phyloP scores from a whole-genome alignment of 1,140 invertebrate genomes.

The Panagrolaimus sp. region DNA sequence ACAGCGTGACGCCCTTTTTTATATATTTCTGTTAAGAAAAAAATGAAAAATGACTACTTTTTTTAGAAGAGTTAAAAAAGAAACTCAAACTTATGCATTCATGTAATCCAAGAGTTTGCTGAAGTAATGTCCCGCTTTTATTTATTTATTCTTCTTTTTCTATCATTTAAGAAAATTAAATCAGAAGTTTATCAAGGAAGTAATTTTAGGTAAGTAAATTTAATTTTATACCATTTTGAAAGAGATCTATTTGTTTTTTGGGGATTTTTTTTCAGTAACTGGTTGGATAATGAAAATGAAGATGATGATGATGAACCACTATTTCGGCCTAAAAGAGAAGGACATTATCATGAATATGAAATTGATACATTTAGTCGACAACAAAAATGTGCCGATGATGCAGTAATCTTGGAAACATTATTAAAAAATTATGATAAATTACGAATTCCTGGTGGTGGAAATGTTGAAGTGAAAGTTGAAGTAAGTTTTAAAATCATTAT shows the following conservation, averaged over 20 bases:
- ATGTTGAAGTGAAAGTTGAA: conserved; percentile 53
- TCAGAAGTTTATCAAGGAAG: too few relatives aligned
- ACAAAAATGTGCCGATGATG: conserved; percentile 35
- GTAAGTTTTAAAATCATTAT: conserved; percentile 20
- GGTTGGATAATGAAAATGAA: neutral
- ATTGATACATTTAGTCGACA: neutral
- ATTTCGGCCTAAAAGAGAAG: neutral
- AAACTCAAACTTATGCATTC: too few relatives aligned
- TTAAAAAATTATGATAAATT: conserved; percentile 47
- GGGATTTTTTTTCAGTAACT: neutral
- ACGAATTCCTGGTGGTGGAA: conserved; percentile 51
- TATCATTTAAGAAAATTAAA: too few relatives aligned
- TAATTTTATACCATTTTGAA: neutral
- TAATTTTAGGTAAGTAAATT: neutral
- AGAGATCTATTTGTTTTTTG: too few relatives aligned
- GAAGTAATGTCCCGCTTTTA: too few relatives aligned
- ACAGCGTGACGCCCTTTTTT: too few relatives aligned
- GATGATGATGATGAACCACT: neutral
- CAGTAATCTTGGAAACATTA: conserved; percentile 38
- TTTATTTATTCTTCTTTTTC: too few relatives aligned
- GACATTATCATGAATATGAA: neutral
- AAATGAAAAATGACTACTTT: too few relatives aligned
- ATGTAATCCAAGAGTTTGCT: too few relatives aligned
- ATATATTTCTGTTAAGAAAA: too few relatives aligned
- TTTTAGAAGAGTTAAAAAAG: too few relatives aligned